phyloP scores from a whole-genome alignment of 23 tunicate species.

The Trididemnum miniatum region DNA sequence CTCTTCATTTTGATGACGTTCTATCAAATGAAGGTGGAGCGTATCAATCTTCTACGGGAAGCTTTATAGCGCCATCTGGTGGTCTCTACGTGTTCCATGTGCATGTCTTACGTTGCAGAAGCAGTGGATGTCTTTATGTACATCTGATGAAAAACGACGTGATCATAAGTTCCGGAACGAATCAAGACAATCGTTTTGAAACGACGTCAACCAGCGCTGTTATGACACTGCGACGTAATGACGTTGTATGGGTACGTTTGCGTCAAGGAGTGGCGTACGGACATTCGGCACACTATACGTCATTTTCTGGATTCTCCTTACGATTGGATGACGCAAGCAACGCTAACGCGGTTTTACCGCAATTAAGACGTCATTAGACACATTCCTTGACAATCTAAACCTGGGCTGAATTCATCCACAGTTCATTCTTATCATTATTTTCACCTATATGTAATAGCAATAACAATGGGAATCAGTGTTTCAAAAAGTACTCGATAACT shows the following conservation, averaged over 20 bases:
- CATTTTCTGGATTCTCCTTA: conserved; percentile 91
- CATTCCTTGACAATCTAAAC: too few species aligned
- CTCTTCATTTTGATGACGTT: conserved; percentile 82
- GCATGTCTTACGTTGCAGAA: conserved; percentile 80
- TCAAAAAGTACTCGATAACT: too few species aligned
- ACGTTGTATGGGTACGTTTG: conserved; percentile 93
- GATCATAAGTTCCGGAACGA: conserved; percentile 82
- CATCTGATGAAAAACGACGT: conserved; percentile 87
- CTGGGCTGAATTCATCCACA: too few species aligned
- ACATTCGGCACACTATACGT: conserved; percentile 79
- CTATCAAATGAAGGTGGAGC: conserved; percentile 77
- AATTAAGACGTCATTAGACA: too few species aligned
- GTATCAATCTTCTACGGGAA: conserved; percentile 75
- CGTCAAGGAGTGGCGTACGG: conserved; percentile 93
- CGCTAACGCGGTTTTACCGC: too few species aligned
- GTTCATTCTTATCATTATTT: too few species aligned
- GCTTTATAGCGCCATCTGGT: conserved; percentile 87
- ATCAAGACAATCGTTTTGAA: conserved; percentile 88
- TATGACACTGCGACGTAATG: conserved; percentile 64
- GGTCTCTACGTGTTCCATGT: conserved; percentile 95
- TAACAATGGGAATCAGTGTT: too few species aligned
- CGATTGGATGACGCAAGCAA: too few species aligned
- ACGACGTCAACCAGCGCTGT: conserved; percentile 93
- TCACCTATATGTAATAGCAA: too few species aligned
- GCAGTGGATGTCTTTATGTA: conserved; percentile 73